These are phyloP conservation scores for Bicyclus anynana DNA, from an alignment of 1,140 invertebrate genomes.

Conservation along the genomic window DNA sequence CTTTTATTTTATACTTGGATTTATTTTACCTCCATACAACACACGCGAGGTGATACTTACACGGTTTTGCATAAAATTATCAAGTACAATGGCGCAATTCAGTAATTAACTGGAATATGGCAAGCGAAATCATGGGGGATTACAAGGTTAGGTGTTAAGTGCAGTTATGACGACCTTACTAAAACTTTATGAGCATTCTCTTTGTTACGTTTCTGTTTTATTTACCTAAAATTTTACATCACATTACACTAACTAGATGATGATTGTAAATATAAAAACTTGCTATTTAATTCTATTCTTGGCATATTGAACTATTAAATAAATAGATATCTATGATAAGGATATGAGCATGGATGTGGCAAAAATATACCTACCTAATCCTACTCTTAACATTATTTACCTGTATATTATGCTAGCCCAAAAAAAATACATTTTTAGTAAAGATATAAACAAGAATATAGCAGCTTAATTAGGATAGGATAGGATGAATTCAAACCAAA, in stretches of 20 bases:
- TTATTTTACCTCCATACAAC: constrained; percentile 15
- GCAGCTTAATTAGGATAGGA: too few species aligned
- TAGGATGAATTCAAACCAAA: too few species aligned
- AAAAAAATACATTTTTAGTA: too few species aligned
- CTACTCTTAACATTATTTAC: too few species aligned
- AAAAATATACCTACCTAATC: too few species aligned
- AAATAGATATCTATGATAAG: too few species aligned
- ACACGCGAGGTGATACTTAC: constrained; percentile 24
- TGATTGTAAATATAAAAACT: neutral
- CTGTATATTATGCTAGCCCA: too few species aligned
- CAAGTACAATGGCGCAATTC: constrained; percentile 17
- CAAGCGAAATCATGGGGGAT: constrained; percentile 25
- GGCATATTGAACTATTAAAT: too few species aligned
- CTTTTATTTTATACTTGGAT: constrained; percentile 12
- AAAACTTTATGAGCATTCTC: constrained; percentile 5
- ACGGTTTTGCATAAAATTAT: constrained; percentile 24
- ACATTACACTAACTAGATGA: neutral
- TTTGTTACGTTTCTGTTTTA: too few species aligned
- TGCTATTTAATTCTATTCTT: neutral
- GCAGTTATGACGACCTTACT: constrained; percentile 11
- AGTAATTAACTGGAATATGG: constrained; percentile 17
- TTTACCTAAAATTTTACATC: neutral
- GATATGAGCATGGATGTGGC: too few species aligned
- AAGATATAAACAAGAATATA: too few species aligned
- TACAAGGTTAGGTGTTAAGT: constrained; percentile 13